Conservation (phyloP, 92 coral and sea anemone genomes). For the Ricordea florida region DNA sequence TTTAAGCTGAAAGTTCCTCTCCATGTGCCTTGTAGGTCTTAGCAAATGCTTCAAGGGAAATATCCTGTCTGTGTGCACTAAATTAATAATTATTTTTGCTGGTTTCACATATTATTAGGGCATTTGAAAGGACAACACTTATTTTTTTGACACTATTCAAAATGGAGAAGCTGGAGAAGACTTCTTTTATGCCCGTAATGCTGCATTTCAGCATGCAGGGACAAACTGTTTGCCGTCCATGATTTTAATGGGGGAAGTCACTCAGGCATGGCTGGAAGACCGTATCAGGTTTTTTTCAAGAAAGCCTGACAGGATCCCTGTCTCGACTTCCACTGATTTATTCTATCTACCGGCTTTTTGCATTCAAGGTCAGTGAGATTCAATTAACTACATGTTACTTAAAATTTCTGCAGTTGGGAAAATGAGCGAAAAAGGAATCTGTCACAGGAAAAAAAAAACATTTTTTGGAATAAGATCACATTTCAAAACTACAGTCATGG, state of each 20-base stretch:
- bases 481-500: too few species aligned
- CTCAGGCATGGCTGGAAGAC: background rate
- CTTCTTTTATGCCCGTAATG: background rate
- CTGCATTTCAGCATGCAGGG: background rate
- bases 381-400: background rate
- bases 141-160: background rate
- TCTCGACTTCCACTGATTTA: constrained; percentile 20
- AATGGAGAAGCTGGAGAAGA: background rate
- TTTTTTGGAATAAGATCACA: too few species aligned
- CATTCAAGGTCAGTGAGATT: constrained; percentile 2
- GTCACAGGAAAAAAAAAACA: too few species aligned
- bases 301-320: background rate
- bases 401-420: too few species aligned
- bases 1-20: too few species aligned
- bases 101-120: too few species aligned
- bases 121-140: background rate
- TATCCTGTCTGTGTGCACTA: background rate
- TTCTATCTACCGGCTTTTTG: constrained; percentile 2
- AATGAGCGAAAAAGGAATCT: too few species aligned
- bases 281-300: background rate
- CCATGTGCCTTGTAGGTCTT: background rate
- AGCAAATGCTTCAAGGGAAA: constrained; percentile 8
- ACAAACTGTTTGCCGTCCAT: background rate
- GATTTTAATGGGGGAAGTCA: background rate
- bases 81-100: background rate